These are phyloP conservation scores for Cataglyphis hispanica DNA, from an alignment of 1,140 invertebrate genomes.

Conservation along the genomic window DNA sequence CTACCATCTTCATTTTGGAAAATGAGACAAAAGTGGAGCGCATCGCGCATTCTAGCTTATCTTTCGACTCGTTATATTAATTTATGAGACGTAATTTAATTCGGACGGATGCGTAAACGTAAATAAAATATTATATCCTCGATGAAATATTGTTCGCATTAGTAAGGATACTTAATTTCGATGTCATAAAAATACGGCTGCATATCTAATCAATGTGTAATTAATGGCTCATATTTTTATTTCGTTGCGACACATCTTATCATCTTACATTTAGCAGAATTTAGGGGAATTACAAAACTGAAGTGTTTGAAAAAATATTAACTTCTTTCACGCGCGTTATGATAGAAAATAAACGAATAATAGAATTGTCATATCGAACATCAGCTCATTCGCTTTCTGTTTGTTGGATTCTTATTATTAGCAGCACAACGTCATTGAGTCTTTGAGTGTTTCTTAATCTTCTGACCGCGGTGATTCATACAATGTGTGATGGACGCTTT, in stretches of 20 bases:
- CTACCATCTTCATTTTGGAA: constrained; percentile 9
- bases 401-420: constrained; percentile 27
- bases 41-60: constrained; percentile 23
- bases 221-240: constrained; percentile 2
- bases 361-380: background rate
- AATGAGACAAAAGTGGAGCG: constrained; percentile 14
- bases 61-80: constrained; percentile 12
- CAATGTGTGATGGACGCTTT: constrained; percentile 72
- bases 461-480: constrained; percentile 62
- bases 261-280: background rate
- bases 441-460: constrained; percentile 44
- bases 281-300: background rate
- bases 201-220: constrained; percentile 32
- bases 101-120: background rate
- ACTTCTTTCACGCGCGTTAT: background rate
- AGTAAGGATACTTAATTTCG: background rate
- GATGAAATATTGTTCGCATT: constrained; percentile 2
- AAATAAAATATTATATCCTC: constrained; percentile 24
- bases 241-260: background rate
- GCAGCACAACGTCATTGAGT: constrained; percentile 7
- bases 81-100: constrained; percentile 37
- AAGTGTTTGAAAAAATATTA: background rate
- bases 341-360: background rate
- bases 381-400: background rate
- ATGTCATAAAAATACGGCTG: background rate